Base-by-base conservation (phyloP, 2,888 invertebrate species). In the Opisthograptis luteolata region DNA sequence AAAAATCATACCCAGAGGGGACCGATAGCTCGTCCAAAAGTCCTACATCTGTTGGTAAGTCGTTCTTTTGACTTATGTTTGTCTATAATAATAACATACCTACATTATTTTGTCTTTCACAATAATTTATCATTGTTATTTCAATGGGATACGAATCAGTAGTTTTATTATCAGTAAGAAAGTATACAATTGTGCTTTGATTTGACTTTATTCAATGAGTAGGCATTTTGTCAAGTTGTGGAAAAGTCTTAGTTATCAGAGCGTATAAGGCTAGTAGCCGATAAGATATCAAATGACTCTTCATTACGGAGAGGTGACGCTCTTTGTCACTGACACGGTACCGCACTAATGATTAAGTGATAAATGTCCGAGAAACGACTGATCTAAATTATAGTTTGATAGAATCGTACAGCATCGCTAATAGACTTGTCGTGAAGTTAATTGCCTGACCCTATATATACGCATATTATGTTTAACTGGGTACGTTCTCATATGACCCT, bases 41-140 rank as follows among this genome's bases (percentile, higher is more conserved):
- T 66, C 94, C 94, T 0, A 93, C 93, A 3, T 94, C 94, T 35
- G 93, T 93, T 7, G 91, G 91, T 91, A 66, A 86, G 91, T 87
- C 55, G 52, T 53, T 62, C 32, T 6, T 30, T 35, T 20, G 9
- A 34, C 24, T 32, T 42, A 35, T 17, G 20, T 22, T 17, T 35
- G 47, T 47, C 34, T 28, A 36, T 36, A 42, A 55, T 50, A 47
- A 47, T 47, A 46, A 28, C 28, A 37, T 30, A 39, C 32, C 10
- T 22, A 13, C 49, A 49, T 41, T 8, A 42, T 48, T 41, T 43
- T 39, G 25, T 32, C 39, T 43, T 42, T n/a, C n/a, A n/a, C n/a
- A n/a, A n/a, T n/a, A n/a, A n/a, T n/a, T n/a, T n/a, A n/a, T n/a
- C n/a, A n/a, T n/a, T n/a, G n/a, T n/a, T n/a, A n/a, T n/a, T n/a